Conservation (phyloP, 2,797 vertebrate species). For the Tolypeutes matacus region DNA sequence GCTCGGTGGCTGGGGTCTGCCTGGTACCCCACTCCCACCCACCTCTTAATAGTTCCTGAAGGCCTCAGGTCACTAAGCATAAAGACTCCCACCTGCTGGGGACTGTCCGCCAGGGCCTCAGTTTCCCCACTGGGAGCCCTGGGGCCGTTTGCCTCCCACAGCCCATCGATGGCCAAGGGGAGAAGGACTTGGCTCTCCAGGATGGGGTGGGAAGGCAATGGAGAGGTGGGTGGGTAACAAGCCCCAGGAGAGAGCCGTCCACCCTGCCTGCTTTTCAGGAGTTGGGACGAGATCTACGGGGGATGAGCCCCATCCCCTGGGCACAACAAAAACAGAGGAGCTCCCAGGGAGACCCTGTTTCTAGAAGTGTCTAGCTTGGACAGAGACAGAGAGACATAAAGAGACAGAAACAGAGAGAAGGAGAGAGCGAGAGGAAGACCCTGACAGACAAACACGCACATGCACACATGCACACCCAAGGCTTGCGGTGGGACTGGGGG, state of each 20-base stretch:
- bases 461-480: rapidly evolving
- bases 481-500: background rate
- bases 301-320: no score
- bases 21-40: background rate
- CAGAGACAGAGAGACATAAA: background rate
- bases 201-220: background rate
- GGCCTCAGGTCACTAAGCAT: rapidly evolving
- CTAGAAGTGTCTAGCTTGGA: background rate
- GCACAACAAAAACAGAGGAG: background rate
- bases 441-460: no score
- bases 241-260: background rate
- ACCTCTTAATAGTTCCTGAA: background rate
- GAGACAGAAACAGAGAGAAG: background rate
- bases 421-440: background rate
- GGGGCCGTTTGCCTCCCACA: background rate
- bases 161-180: background rate
- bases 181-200: background rate
- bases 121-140: background rate
- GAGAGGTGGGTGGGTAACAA: background rate
- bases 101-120: background rate
- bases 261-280: background rate
- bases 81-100: background rate
- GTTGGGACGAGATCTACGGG: background rate
- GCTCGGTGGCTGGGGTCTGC: rapidly evolving
- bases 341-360: background rate